phyloP scores from a whole-genome alignment of 2,113 vertebrate genomes.

The Engystomops pustulosus region DNA sequence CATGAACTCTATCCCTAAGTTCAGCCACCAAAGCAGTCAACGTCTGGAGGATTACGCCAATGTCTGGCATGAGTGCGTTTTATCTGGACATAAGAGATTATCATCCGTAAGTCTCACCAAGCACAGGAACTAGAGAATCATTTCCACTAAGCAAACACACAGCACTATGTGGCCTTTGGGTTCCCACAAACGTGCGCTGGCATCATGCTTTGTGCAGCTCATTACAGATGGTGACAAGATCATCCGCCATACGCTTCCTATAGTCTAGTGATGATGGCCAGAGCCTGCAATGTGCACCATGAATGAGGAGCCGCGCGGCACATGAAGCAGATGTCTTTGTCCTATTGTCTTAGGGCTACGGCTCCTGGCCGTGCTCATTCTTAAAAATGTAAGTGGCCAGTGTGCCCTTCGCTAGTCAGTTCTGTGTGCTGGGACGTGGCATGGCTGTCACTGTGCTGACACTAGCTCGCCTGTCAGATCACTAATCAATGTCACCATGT shows the following conservation, averaged over 20 bases:
- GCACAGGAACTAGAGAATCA: neutral
- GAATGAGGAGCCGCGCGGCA: neutral
- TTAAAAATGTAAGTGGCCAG: constrained; percentile 7
- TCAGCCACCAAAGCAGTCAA: neutral
- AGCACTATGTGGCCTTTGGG: neutral
- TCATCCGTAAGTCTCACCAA: neutral
- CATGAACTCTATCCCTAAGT: neutral
- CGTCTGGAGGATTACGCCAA: constrained; percentile 10
- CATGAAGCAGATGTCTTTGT: constrained; percentile 17
- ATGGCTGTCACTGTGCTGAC: constrained; percentile 23
- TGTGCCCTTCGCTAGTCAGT: neutral
- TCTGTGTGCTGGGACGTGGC: neutral
- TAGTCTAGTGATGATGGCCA: too few species aligned
- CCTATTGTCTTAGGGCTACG: neutral
- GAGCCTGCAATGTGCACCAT: neutral
- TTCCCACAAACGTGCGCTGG: neutral
- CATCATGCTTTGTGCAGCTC: neutral
- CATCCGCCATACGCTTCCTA: neutral
- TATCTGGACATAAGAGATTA: constrained; percentile 18
- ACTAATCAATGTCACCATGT: constrained; percentile 40
- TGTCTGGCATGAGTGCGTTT: constrained; percentile 2
- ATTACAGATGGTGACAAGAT: neutral
- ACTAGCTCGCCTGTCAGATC: constrained; percentile 24
- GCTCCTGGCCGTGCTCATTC: neutral
- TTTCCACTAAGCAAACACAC: neutral